Conservation (phyloP, 2,888 invertebrate genomes). For the Neocrepidodera transversa region DNA sequence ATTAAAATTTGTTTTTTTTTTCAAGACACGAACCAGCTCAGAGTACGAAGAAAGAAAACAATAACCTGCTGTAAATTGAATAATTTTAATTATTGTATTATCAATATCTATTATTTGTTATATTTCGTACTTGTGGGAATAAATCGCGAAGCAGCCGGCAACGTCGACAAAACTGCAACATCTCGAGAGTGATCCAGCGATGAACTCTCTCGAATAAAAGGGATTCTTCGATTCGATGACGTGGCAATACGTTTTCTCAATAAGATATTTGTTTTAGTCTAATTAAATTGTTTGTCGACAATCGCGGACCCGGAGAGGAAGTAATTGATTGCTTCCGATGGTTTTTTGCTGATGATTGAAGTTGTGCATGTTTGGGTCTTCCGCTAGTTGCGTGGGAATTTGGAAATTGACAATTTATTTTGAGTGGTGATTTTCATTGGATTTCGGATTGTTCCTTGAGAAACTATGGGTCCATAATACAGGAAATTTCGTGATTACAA, state of each 20-base stretch:
- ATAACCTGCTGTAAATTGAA: no score
- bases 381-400: not conserved
- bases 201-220: conserved; percentile 54
- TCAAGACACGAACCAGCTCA: no score
- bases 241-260: conserved; percentile 52
- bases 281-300: conserved; percentile 53
- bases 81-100: no score
- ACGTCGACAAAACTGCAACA: conserved; percentile 40
- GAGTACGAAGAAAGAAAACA: no score
- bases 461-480: no score
- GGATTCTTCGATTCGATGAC: conserved; percentile 47
- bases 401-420: not conserved
- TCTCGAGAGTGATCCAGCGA: conserved; percentile 47
- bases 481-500: no score
- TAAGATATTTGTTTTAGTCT: conserved; percentile 55
- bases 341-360: conserved; percentile 25
- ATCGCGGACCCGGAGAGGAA: conserved; percentile 22
- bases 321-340: conserved; percentile 32
- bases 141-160: conserved; percentile 17
- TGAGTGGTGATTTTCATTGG: no score
- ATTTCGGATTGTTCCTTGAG: no score
- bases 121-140: no score
- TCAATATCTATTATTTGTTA: no score
- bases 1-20: no score
- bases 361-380: conserved; percentile 7